Conservation (phyloP, 2,888 invertebrate genomes). For the Nebria salina region DNA sequence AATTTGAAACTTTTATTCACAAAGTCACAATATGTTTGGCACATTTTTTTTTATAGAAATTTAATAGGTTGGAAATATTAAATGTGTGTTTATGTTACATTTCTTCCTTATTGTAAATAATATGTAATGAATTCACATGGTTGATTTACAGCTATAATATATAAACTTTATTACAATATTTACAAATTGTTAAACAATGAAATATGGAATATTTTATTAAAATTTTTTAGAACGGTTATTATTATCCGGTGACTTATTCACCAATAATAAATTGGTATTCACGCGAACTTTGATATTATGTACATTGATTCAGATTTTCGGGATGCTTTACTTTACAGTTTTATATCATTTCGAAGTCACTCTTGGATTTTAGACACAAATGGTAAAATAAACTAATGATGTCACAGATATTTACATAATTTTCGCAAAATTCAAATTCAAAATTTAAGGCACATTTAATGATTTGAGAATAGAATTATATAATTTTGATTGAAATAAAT, state of each 20-base stretch:
- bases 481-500: background rate
- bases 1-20: background rate
- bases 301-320: too few species aligned
- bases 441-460: background rate
- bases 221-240: too few species aligned
- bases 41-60: background rate
- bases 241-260: too few species aligned
- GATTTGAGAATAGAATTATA: background rate
- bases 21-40: background rate
- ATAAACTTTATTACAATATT: slow-evolving; percentile 1
- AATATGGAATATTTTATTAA: background rate
- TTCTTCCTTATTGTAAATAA: background rate
- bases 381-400: background rate
- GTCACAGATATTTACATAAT: background rate
- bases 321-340: too few species aligned
- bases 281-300: background rate
- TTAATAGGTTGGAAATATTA: background rate
- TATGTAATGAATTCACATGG: background rate
- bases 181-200: background rate
- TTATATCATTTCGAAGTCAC: too few species aligned
- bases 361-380: too few species aligned
- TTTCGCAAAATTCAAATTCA: background rate
- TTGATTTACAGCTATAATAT: background rate
- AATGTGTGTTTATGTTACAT: background rate
- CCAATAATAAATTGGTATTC: background rate